Conservation (phyloP, 1,140 invertebrate genomes). For the Odontomachus brunneus region DNA sequence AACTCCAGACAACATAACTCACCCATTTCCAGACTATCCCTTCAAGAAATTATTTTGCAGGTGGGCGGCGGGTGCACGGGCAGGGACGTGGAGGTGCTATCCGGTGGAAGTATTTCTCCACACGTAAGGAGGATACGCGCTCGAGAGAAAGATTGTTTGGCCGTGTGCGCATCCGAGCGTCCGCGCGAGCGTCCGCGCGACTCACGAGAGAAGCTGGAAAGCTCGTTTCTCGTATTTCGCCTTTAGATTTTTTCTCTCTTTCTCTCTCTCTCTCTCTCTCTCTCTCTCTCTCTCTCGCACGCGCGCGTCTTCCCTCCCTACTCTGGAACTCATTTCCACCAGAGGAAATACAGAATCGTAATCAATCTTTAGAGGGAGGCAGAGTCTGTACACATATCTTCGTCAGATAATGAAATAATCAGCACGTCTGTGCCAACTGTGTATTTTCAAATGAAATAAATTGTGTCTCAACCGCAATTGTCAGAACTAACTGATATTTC, state of each 20-base stretch:
- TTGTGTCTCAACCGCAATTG: no score
- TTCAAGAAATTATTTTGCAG: constrained; percentile 77
- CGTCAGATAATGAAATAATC: no score
- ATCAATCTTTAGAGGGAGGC: no score
- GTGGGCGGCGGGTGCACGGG: constrained; percentile 20
- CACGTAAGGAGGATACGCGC: constrained; percentile 46
- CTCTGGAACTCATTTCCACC: no score
- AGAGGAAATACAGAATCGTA: no score
- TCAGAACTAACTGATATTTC: no score
- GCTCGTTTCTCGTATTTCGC: background rate
- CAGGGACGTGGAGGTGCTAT: background rate
- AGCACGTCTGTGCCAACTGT: no score
- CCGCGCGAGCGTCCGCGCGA: constrained; percentile 11
- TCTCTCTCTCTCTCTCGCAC: background rate
- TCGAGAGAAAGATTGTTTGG: constrained; percentile 59
- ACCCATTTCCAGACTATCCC: constrained; percentile 75
- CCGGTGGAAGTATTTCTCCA: constrained; percentile 45
- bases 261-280: background rate
- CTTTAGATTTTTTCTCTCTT: no score
- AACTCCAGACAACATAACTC: constrained; percentile 75
- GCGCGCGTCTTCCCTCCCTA: no score
- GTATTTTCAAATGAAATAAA: no score
- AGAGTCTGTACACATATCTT: no score
- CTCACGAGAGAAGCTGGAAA: constrained; percentile 35
- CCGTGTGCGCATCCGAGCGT: background rate